Evolutionary conservation across 2,797 vertebrate species (phyloP), one percentile per base, ranked within the genome.

Genomic region (Cuculus canorus): DNA sequence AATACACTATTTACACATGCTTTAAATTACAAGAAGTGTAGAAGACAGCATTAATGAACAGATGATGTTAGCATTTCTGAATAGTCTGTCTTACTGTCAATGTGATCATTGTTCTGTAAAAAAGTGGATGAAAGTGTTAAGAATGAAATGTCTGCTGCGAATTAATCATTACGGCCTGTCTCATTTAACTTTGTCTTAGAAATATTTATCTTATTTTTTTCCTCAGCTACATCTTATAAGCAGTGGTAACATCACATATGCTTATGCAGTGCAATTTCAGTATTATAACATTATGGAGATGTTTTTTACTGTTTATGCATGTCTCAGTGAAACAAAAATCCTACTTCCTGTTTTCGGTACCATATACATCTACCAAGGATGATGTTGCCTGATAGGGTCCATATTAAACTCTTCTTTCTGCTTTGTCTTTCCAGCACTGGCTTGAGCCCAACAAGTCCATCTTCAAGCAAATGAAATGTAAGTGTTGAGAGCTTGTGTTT

Each of bases 381-480:
- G 9, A 56, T 86, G 53, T 69, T 65, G n/a, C 71, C 43, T 57
- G 4, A 63, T 80, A 16, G 86, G 27, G 66, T 85, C 25, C 4
- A 1, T 72, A 90, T 89, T 96, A 96, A 97, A 71, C 52, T 82
- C 59, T 89, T 69, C 64, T 93, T 75, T 97, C 39, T 97, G 27
- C 65, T 95, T 92, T 97, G 77, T 82, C 86, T 97, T 96, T 91
- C 64, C 96, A 99, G 99, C 99, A 99, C 97, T 99, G 99, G 99
- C 98, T 99, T 96, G 99, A 99, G 96, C 99, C 99, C 94, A 99
- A 99, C 96, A 99, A 99, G 96, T 98, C 99, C 23, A 98, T 99
- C 96, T 98, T 97, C 98, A 99, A 99, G 96, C 99, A 99, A 98
- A 99, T 99, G 99, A 99, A 99, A 98, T 98, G 99, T 99, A 98